Base-by-base conservation (phyloP, 1,140 invertebrate species). In the Thaumetopoea pityocampa region DNA sequence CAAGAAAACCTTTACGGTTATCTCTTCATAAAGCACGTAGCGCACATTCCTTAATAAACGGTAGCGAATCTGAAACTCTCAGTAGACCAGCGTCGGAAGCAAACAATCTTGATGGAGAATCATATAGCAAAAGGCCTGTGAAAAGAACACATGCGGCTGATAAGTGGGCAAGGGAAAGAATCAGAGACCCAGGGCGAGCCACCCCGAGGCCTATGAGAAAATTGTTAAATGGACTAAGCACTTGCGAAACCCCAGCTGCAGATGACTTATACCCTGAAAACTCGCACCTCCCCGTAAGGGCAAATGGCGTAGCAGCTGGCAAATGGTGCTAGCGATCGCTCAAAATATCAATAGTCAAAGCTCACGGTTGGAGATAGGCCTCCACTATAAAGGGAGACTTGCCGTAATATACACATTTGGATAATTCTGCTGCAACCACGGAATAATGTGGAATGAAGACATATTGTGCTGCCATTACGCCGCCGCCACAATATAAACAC, bases 21-120 rank as follows among this genome's bases (percentile, higher is more conserved):
- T 95, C 93, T 0, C 72, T 96, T 1, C 94, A 95, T 63, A 89
- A 93, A 51, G 92, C 94, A 0, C 88, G 91, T 5, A 95, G 93
- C 78, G 86, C 94, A 9, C 93, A 95, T 54, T 94, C 92, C 0
- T 88, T 94, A 0, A 90, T 86, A 22, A 73, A 71, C 41, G 76
- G 79, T 0, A 72, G 70, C 44, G 76, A 80, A 27, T 70, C 71
- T 4, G 79, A 80, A 28, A 58, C 67, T 7, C 57, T 51, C 3
- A 69, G 67, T 17, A 45, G 69, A 27, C 69, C 73, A 10, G 53
- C 59, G 0, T 68, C 73, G 1, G 69, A 65, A 29, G 44, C 57
- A 3, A 56, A 61, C 12, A 46, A 45, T 10, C 49, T 51, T 8
- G 60, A 65, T n/a, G 10, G 47, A 8, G 44, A 60, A 12, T 48